Evolutionary conservation across 2,113 vertebrate species (phyloP).

Genomic region (Campylomormyrus numenius): DNA sequence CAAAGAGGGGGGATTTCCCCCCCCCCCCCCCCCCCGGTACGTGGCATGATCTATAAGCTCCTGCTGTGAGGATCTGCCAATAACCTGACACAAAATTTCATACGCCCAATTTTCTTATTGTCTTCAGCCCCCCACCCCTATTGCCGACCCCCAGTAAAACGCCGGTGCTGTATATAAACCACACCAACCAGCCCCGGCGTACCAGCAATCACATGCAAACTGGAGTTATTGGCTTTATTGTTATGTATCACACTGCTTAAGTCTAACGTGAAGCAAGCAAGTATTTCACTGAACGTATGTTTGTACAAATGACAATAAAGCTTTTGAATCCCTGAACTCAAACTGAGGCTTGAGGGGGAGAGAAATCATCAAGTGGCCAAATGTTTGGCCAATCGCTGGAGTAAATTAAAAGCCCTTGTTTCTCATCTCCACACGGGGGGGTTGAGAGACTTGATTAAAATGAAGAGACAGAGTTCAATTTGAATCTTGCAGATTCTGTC

Average conservation of each 20-base stretch:
- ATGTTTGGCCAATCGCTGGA: constrained; percentile 36
- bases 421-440: constrained; percentile 10
- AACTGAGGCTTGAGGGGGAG: background rate
- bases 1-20: constrained; percentile 21
- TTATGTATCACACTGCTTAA: background rate
- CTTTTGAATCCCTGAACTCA: background rate
- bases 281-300: background rate
- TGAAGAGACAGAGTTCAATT: constrained; percentile 63
- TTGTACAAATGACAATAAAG: constrained; percentile 32
- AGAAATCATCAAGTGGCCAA: constrained; percentile 35
- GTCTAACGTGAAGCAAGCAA: background rate
- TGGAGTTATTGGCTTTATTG: background rate
- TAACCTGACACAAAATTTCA: constrained; percentile 7
- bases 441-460: constrained; percentile 56
- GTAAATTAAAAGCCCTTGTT: constrained; percentile 42
- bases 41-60: background rate
- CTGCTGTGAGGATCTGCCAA: constrained; percentile 33
- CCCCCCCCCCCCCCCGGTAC: background rate
- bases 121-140: constrained; percentile 44
- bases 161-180: background rate
- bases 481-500: constrained; percentile 65
- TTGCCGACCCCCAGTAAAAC: background rate
- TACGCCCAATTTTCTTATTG: constrained; percentile 59
- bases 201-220: background rate
- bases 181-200: background rate